Evolutionary conservation across 1,140 invertebrate species (phyloP).

Genomic region (Drosophila lacertosa): DNA sequence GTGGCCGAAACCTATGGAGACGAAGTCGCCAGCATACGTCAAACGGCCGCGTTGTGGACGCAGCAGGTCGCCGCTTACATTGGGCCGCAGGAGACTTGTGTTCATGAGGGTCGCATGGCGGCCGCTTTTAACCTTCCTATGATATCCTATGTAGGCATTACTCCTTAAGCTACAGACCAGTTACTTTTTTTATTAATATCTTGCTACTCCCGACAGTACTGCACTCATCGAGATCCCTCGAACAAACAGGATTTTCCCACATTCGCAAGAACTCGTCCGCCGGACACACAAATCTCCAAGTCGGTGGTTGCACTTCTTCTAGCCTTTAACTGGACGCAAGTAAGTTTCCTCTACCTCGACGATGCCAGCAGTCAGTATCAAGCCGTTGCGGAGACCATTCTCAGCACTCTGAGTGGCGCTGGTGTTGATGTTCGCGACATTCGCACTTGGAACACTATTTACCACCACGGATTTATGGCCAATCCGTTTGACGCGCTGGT

Average conservation of each 20-base stretch:
- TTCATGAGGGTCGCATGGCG: constrained; percentile 97
- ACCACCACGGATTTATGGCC: constrained; percentile 89
- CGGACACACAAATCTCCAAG: constrained; percentile 96
- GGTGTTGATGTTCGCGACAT: constrained; percentile 89
- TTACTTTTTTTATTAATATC: background rate
- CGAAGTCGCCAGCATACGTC: constrained; percentile 92
- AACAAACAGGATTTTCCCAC: constrained; percentile 95
- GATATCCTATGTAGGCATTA: constrained; percentile 91
- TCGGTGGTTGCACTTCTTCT: constrained; percentile 92
- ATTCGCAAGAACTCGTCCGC: constrained; percentile 95
- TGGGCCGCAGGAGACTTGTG: constrained; percentile 97
- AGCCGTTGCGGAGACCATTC: constrained; percentile 89
- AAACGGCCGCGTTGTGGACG: constrained; percentile 94
- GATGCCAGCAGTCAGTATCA: constrained; percentile 88
- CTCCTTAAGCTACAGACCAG: background rate
- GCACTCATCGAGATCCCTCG: constrained; percentile 92
- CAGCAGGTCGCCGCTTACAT: constrained; percentile 94
- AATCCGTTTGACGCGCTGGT: constrained; percentile 94
- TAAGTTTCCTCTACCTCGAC: constrained; percentile 88
- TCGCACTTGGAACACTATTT: constrained; percentile 90
- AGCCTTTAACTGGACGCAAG: constrained; percentile 93
- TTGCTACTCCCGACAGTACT: constrained; percentile 87
- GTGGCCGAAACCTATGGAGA: constrained; percentile 96
- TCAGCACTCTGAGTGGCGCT: constrained; percentile 87
- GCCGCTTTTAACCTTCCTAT: constrained; percentile 96